phyloP scores from a whole-genome alignment of 1,140 invertebrate genomes.

The Oryzaephilus surinamensis region DNA sequence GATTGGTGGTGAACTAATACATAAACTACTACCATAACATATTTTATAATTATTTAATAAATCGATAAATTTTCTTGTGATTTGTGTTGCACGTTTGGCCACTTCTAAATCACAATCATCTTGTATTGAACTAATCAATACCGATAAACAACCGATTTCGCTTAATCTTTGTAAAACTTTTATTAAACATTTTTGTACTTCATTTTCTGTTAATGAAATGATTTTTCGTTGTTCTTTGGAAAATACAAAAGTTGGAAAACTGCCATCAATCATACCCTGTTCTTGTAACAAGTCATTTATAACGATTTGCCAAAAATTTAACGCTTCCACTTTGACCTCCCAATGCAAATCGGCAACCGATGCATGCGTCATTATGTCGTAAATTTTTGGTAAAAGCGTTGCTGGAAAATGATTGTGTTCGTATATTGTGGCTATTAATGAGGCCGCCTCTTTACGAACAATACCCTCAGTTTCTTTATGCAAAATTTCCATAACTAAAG shows the following conservation, averaged over 20 bases:
- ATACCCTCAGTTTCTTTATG: constrained; percentile 62
- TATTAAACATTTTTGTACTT: constrained; percentile 53
- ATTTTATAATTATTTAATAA: constrained; percentile 49
- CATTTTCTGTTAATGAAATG: constrained; percentile 52
- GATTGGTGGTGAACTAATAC: neutral
- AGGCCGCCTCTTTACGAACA: constrained; percentile 58
- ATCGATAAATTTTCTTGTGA: constrained; percentile 45
- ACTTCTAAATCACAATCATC: constrained; percentile 64
- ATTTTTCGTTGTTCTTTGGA: constrained; percentile 68
- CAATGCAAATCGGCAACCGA: constrained; percentile 62
- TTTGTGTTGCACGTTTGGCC: constrained; percentile 45
- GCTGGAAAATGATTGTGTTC: constrained; percentile 49
- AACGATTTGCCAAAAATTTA: constrained; percentile 60
- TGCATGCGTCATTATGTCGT: constrained; percentile 49
- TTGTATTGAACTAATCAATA: constrained; percentile 49
- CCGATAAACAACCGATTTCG: constrained; percentile 53
- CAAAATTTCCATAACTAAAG: constrained; percentile 48
- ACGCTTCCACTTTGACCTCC: constrained; percentile 61
- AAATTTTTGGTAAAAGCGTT: constrained; percentile 34
- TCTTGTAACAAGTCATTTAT: constrained; percentile 52
- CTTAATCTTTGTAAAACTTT: constrained; percentile 50
- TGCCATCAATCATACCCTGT: constrained; percentile 69
- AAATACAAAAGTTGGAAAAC: constrained; percentile 65
- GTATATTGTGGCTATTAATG: constrained; percentile 53
- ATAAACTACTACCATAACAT: constrained; percentile 5